These are phyloP conservation scores for Gymnogyps californianus DNA, from an alignment of 2,113 vertebrate genomes.

Conservation along the genomic window DNA sequence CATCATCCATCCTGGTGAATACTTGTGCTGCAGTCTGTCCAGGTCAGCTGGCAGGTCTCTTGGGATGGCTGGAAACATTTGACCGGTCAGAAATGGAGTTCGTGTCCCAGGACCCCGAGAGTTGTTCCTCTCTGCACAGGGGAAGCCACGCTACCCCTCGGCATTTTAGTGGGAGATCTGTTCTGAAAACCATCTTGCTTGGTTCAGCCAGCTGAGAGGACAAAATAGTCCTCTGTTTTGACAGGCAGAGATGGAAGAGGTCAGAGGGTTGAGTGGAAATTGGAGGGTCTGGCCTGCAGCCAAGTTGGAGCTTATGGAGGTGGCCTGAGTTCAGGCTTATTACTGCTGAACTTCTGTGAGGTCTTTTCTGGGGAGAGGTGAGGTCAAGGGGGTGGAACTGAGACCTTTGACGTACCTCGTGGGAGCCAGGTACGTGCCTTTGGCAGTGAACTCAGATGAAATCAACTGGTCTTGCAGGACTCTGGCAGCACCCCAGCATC, in stretches of 20 bases:
- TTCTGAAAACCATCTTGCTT: background rate
- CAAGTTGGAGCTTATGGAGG: background rate
- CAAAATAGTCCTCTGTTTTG: background rate
- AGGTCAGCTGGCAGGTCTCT: background rate
- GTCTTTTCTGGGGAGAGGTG: background rate
- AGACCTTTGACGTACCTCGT: background rate
- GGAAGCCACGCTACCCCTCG: background rate
- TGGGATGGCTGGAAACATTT: constrained; percentile 11
- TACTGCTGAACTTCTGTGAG: background rate
- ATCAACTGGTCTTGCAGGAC: background rate
- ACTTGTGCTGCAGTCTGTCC: background rate
- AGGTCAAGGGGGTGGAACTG: background rate
- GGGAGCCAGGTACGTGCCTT: background rate
- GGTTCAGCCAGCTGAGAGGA: background rate
- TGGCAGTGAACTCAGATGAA: background rate
- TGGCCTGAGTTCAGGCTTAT: background rate
- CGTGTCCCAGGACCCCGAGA: fast-evolving
- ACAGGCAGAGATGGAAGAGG: background rate
- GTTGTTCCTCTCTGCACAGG: background rate
- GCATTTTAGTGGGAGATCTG: background rate
- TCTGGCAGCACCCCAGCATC: fast-evolving
- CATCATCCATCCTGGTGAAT: background rate
- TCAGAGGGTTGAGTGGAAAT: background rate
- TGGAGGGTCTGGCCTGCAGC: background rate
- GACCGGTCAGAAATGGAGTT: constrained; percentile 51